These are phyloP conservation scores for Drosophila ambigua DNA, from an alignment of 1,140 invertebrate genomes.

Conservation along the genomic window DNA sequence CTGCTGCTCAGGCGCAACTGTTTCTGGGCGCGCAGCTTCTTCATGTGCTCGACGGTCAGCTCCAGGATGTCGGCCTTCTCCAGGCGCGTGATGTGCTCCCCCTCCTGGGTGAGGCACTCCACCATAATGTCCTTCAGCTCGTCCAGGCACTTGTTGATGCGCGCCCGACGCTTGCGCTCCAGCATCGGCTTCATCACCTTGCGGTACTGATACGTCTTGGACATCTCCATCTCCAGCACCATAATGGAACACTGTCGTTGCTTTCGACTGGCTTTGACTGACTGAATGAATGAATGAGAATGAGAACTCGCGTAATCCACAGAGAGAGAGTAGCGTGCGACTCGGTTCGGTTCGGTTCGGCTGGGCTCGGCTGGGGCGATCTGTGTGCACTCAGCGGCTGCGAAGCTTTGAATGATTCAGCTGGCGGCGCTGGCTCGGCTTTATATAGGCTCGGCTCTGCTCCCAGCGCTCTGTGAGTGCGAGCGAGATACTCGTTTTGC, in stretches of 20 bases:
- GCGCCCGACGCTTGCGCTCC: constrained; percentile 93
- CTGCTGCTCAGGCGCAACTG: constrained; percentile 82
- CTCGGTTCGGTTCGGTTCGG: not conserved
- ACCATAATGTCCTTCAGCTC: constrained; percentile 94
- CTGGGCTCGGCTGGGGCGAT: constrained; percentile 1
- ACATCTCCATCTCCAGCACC: constrained; percentile 84
- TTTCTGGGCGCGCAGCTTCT: constrained; percentile 88
- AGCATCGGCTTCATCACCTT: constrained; percentile 91
- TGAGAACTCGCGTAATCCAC: constrained; percentile 77
- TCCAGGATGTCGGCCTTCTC: constrained; percentile 97
- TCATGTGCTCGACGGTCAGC: constrained; percentile 93
- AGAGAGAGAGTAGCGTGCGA: constrained; percentile 17
- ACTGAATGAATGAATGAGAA: constrained; percentile 7
- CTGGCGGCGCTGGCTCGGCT: constrained; percentile 55
- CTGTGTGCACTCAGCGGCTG: constrained; percentile 57
- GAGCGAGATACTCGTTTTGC: constrained; percentile 74
- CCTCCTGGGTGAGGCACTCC: constrained; percentile 85
- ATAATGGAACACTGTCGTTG: constrained; percentile 35
- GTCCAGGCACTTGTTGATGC: constrained; percentile 94
- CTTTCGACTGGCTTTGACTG: no score
- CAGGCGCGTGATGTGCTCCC: constrained; percentile 92
- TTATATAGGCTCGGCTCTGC: constrained; percentile 68
- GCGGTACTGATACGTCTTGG: constrained; percentile 87
- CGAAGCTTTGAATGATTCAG: constrained; percentile 77
- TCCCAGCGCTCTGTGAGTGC: constrained; percentile 29